Base-by-base conservation (phyloP, 2,797 vertebrate species). In the Rhyacichthys aspro region DNA sequence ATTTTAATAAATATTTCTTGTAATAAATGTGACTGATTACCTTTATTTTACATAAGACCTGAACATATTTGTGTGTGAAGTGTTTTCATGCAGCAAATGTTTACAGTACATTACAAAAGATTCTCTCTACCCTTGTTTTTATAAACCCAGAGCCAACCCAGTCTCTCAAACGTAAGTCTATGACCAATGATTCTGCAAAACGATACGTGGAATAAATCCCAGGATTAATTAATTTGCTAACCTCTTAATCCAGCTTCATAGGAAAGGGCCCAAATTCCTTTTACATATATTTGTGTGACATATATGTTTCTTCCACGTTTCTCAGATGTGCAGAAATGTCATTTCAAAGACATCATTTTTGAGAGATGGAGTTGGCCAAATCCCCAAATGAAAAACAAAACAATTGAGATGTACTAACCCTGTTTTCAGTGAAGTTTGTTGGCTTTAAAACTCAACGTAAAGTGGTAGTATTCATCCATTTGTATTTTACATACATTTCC, bases 91-190 rank as follows among this genome's bases (percentile, higher is more conserved):
- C 48, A 38, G 15, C 34, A 7, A 16, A 37, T 37, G 10, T 50
- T 37, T 37, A 52, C 32, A 36, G 32, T 16, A 49, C 34, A 37
- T 52, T 52, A 37, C 3, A 18, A 50, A 50, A 18, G 48, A 15
- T 12, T 28, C 23, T 28, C 23, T 28, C 23, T 15, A 50, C 10
- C 15, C 3, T 50, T 1, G 33, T 50, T 36, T 28, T 3, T 11
- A 11, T 17, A 36, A 15, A 34, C 23, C 12, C n/a, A 48, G 11
- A 49, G 34, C 9, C 33, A 37, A 17, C n/a, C 23, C 12, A 18
- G 48, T 37, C 14, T 17, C 48, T 36, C 15, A 52, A 52, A 52
- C 37, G n/a, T n/a, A n/a, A n/a, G n/a, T 9, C n/a, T 11, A 36
- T 34, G 47, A 11, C 11, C 32, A 11, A 34, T 50, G 32, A 17